phyloP scores from a whole-genome alignment of 2,797 vertebrate genomes.

The Lithobates pipiens region DNA sequence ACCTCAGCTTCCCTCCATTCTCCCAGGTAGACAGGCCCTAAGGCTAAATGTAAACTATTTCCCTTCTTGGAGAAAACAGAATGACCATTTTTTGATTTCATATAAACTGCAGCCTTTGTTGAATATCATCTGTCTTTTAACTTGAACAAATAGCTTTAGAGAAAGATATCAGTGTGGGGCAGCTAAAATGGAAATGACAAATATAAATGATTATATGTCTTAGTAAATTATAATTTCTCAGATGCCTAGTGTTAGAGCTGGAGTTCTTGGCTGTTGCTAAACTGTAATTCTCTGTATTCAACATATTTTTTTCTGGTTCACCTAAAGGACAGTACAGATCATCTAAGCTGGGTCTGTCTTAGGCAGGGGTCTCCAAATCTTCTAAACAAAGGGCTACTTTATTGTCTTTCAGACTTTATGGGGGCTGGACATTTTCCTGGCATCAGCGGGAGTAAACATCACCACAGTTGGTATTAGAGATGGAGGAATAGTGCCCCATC shows the following conservation, averaged over 20 bases:
- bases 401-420: no score
- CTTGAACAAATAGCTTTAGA: conserved; percentile 7
- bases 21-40: conserved; percentile 4
- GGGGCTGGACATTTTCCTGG: no score
- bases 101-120: neutral
- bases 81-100: neutral
- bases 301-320: neutral
- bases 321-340: no score
- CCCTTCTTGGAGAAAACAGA: neutral
- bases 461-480: no score
- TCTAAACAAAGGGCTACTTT: no score
- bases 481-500: no score
- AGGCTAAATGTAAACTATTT: conserved; percentile 3
- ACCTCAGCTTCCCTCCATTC: conserved; percentile 11
- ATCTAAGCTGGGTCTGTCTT: no score
- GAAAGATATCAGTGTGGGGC: neutral
- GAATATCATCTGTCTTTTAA: conserved; percentile 9
- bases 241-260: neutral
- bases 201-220: neutral
- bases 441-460: no score
- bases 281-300: neutral
- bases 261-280: neutral
- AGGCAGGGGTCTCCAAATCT: no score
- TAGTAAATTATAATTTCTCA: neutral
- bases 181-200: neutral